phyloP scores from a whole-genome alignment of 2,888 invertebrate genomes.

The Erebia ligea region DNA sequence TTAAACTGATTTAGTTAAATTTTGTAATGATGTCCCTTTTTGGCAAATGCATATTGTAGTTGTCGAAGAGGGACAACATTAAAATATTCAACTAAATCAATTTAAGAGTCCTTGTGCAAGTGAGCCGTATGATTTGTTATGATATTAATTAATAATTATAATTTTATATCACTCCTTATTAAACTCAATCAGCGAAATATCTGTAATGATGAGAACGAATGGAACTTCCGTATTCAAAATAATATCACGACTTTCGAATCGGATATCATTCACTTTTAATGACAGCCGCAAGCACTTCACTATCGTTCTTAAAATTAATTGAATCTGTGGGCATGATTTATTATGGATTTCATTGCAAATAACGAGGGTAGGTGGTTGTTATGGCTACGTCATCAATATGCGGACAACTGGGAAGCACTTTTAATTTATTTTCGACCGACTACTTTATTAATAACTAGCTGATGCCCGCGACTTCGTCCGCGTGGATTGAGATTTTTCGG shows the following conservation, averaged over 20 bases:
- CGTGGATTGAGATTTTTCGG: too few species aligned
- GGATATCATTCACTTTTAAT: slow-evolving; percentile 18
- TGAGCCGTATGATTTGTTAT: too few species aligned
- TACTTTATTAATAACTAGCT: background rate
- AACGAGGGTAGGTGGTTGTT: slow-evolving; percentile 9
- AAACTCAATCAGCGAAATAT: background rate
- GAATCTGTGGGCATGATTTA: slow-evolving; percentile 26
- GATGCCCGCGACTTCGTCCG: too few species aligned
- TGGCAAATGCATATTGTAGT: too few species aligned
- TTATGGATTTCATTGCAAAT: slow-evolving; percentile 28
- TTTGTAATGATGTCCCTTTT: too few species aligned
- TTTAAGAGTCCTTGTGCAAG: too few species aligned
- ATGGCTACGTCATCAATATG: slow-evolving; percentile 22
- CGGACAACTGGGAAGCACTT: slow-evolving; percentile 6
- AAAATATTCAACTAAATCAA: too few species aligned
- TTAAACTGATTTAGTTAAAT: too few species aligned
- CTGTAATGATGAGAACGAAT: background rate
- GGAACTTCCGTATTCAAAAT: slow-evolving; percentile 1
- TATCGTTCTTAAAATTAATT: slow-evolving; percentile 30
- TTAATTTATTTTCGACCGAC: slow-evolving; percentile 19
- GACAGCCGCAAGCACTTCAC: slow-evolving; percentile 25
- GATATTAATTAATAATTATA: too few species aligned
- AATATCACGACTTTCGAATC: slow-evolving; percentile 1
- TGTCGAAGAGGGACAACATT: too few species aligned
- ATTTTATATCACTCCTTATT: too few species aligned